Evolutionary conservation across 2,888 invertebrate species (phyloP), one percentile per base, ranked within the genome.

Genomic region (Elmis aenea): DNA sequence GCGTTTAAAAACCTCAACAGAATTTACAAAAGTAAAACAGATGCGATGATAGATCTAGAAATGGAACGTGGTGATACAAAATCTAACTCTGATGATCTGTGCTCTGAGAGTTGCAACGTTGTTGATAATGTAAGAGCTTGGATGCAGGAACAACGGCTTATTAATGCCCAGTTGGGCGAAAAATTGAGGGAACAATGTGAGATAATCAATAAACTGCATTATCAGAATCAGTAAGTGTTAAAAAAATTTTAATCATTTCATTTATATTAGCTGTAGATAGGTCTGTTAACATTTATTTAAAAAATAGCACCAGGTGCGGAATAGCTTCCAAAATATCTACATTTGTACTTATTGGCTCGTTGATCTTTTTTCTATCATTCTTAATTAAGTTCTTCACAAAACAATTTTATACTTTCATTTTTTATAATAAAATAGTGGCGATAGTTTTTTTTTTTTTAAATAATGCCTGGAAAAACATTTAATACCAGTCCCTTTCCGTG

Each of bases 141-240:
- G 68, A 45, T 69, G 34, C 51, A 59, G 26, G 66, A 69, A 41
- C 68, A 69, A 46, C 56, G 55, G 35, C 54, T 51, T 36, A 64
- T 67, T 14, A 66, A 66, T 45, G 46, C 54, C 9, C 48, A 58
- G 22, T 33, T 58, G 16, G 46, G 41, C 29, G 39, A 48, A 16
- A 50, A 50, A 18, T 29, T 55, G 22, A 52, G 50, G 31, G 52
- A 56, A 28, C 58, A 64, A 41, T 54, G 55, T 34, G 36, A 49
- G 12, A 46, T 53, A 3, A 62, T 64, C 31, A 39, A 50, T 8
- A 55, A 51, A 40, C 49, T 61, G 25, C 55, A 54, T 31, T 45
- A 52, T 13, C 55, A 59, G 39, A 55, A 54, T 38, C 39, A 45
- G 59, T 59, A 54, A 49, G 55, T 54, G 13, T 24, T 31, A n/a